Base-by-base conservation (phyloP, 2,888 invertebrate species). In the Agapostemon virescens region DNA sequence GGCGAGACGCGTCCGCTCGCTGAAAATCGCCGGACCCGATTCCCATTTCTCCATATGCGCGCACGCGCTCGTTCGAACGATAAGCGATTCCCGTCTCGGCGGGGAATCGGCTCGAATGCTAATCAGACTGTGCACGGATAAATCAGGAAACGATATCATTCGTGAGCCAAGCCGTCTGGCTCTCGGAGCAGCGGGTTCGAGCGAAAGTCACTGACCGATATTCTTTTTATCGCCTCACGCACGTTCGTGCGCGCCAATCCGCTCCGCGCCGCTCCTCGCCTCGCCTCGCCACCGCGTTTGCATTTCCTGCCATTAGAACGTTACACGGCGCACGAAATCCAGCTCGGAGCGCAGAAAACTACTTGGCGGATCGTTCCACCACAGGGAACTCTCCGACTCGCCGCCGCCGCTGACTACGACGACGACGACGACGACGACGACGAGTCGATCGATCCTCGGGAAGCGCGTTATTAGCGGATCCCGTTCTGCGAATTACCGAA, bases 201-300 rank as follows among this genome's bases (percentile, higher is more conserved):
- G 87, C 85, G 84, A 87, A 85, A 87, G 87, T 87, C 87, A 83
- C 42, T 85, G 83, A 85, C 83, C 84, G 85, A 87, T 84, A 85
- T 87, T 80, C 70, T 75, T 84, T 80, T 86, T 81, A 80, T 80
- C 80, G 73, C 33, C 64, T 17, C 64, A 69, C 52, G 66, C 74
- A 55, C 38, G 40, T 79, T 40, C 6, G 42, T 49, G 71, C 52
- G 71, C 52, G 40, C 45, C 55, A 55, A 55, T 55, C 55, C 26
- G 2, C 55, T 26, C 17, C 26, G 26, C 26, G 26, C 55, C 26
- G 26, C 55, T 15, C 55, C 52, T 26, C 55, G 55, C 55, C 55
- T 15, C n/a, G 42, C 15, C 63, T 61, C 61, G 33, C 33, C 61
- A 20, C 33, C 55, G 69, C 30, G 58, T 76, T 64, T 64, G 74